phyloP scores from a whole-genome alignment of 1,140 invertebrate species.

The Musca domestica region DNA sequence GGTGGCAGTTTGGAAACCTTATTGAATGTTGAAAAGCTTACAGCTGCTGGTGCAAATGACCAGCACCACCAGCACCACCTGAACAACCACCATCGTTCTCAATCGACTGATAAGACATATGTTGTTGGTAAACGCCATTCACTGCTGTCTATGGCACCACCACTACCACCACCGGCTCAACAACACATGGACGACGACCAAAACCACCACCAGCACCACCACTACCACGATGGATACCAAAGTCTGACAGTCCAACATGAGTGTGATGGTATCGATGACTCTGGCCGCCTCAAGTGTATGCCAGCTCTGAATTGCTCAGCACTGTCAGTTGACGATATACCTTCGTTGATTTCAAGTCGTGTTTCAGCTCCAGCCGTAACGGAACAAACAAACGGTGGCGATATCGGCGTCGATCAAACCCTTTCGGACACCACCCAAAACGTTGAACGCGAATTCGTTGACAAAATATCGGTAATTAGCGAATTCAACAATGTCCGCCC shows the following conservation, averaged over 20 bases:
- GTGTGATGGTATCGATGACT: constrained; percentile 12
- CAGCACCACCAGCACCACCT: constrained; percentile 29
- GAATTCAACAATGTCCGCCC: no score
- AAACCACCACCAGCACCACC: constrained; percentile 11
- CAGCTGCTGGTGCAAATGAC: constrained; percentile 14
- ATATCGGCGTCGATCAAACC: no score
- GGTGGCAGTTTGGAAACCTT: constrained; percentile 47
- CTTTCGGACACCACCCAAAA: no score
- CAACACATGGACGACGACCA: constrained; percentile 11
- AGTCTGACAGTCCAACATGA: constrained; percentile 26
- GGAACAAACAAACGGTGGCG: no score
- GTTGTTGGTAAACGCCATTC: constrained; percentile 15
- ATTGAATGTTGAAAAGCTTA: constrained; percentile 31
- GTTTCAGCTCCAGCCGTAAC: constrained; percentile 8
- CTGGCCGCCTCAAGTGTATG: not conserved
- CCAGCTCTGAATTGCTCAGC: constrained; percentile 15
- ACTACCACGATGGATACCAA: not conserved
- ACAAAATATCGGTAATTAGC: no score
- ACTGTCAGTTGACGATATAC: constrained; percentile 24
- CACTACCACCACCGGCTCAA: not conserved
- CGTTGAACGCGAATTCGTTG: no score
- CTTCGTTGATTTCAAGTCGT: constrained; percentile 27
- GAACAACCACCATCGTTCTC: constrained; percentile 29
- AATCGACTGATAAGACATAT: constrained; percentile 10
- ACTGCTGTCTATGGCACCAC: constrained; percentile 1